A percentile compares a stretch with the other conserved stretches of the same genome.
These are phyloP conservation scores for Sinella curviseta DNA, from an alignment of 1,140 invertebrate species.

Conservation along the genomic window DNA sequence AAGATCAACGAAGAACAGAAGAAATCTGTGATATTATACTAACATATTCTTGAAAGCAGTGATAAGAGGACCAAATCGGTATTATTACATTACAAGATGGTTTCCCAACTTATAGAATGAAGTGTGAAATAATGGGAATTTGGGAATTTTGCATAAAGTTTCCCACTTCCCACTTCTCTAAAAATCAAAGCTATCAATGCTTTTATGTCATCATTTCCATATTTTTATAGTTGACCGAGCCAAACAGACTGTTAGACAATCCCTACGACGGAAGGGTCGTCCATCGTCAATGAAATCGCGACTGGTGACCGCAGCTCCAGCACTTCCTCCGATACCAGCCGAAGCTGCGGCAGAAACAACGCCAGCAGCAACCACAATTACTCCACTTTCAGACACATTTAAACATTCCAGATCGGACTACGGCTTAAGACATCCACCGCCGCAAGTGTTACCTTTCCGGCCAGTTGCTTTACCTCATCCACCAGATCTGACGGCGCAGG, in stretches of 20 bases:
- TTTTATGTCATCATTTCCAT: neutral
- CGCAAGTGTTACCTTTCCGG: slow-evolving; percentile 20
- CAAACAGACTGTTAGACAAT: slow-evolving; percentile 65
- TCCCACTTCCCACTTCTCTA: too few species aligned
- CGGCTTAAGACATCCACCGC: neutral
- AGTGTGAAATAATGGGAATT: too few species aligned
- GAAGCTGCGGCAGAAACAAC: slow-evolving; percentile 23
- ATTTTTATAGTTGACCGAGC: slow-evolving; percentile 65
- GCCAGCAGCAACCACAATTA: neutral
- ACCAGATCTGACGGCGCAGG: neutral
- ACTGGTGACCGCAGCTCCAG: slow-evolving; percentile 7
- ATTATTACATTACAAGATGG: too few species aligned
- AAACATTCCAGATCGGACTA: slow-evolving; percentile 41
- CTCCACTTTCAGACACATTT: slow-evolving; percentile 19
- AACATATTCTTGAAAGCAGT: too few species aligned
- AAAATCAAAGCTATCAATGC: too few species aligned
- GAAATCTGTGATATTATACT: too few species aligned
- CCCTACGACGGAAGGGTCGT: slow-evolving; percentile 49
- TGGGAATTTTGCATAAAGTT: too few species aligned
- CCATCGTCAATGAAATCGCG: slow-evolving; percentile 37
- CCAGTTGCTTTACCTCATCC: slow-evolving; percentile 5
- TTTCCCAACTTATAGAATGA: too few species aligned
- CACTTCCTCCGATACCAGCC: slow-evolving; percentile 38
- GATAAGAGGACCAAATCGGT: too few species aligned
- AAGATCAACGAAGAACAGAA: too few species aligned